These are phyloP conservation scores for Leptopilina drosophilae DNA, from an alignment of 2,888 invertebrate genomes.

Conservation along the genomic window DNA sequence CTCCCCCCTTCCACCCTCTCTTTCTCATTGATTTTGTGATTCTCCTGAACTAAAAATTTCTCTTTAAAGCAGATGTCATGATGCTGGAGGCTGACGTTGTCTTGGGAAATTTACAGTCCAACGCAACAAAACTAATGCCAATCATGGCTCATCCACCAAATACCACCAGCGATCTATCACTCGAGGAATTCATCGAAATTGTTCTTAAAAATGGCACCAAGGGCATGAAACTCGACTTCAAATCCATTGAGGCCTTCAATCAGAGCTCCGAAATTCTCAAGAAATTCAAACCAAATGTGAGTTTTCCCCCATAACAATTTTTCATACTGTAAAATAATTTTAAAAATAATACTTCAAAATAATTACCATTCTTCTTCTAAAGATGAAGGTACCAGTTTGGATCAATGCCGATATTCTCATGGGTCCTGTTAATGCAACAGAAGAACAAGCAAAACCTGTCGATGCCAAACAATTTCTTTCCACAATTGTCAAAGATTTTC, in stretches of 20 bases:
- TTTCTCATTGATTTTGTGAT: constrained; percentile 63
- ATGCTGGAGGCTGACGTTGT: constrained; percentile 94
- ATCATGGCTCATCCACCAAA: constrained; percentile 93
- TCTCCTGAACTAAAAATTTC: constrained; percentile 51
- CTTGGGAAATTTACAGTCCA: constrained; percentile 79
- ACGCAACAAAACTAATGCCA: constrained; percentile 79
- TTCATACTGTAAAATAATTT: too few relatives aligned
- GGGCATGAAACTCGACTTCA: constrained; percentile 94
- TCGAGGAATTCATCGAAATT: constrained; percentile 84
- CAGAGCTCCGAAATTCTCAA: constrained; percentile 78
- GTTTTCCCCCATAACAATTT: constrained; percentile 41
- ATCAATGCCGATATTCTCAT: constrained; percentile 91
- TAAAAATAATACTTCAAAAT: neutral
- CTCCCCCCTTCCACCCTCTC: constrained; percentile 60
- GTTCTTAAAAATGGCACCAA: constrained; percentile 80
- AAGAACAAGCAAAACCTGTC: constrained; percentile 79
- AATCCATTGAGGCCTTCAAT: constrained; percentile 85
- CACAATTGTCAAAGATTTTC: constrained; percentile 79
- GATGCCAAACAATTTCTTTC: constrained; percentile 82
- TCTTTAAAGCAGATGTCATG: constrained; percentile 74
- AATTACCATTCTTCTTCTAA: constrained; percentile 48
- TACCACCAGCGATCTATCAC: constrained; percentile 84
- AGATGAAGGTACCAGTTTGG: constrained; percentile 88
- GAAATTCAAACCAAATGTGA: constrained; percentile 74
- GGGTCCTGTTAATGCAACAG: constrained; percentile 84